Conservation (phyloP, 2,797 vertebrate species). For the Amniataba percoides region DNA sequence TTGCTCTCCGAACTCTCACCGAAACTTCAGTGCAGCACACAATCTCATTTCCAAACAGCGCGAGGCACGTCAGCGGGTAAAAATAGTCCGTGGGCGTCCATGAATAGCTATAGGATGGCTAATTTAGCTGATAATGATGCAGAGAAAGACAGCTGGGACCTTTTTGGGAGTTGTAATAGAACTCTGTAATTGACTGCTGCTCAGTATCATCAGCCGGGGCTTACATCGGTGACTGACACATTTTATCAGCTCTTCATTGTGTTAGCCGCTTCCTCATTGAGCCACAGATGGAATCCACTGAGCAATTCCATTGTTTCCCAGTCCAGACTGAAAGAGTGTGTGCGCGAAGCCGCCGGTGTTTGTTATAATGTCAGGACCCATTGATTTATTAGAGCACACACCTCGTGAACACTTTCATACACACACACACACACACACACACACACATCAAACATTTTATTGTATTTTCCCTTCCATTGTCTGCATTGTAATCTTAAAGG, state of each 20-base stretch:
- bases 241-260: conserved; percentile 82
- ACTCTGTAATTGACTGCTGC: conserved; percentile 80
- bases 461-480: conserved; percentile 2
- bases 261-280: conserved; percentile 59
- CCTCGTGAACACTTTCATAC: background rate
- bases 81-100: conserved; percentile 64
- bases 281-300: conserved; percentile 78
- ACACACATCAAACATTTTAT: conserved; percentile 1
- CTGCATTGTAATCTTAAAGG: conserved; percentile 12
- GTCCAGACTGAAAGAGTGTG: conserved; percentile 49
- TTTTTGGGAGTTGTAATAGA: conserved; percentile 80
- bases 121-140: conserved; percentile 84
- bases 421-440: background rate
- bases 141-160: conserved; percentile 83
- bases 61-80: conserved; percentile 45
- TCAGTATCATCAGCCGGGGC: conserved; percentile 62
- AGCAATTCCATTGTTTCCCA: conserved; percentile 77
- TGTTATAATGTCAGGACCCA: conserved; percentile 67
- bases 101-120: conserved; percentile 67
- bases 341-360: conserved; percentile 38
- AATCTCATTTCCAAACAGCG: conserved; percentile 60
- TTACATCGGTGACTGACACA: conserved; percentile 76
- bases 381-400: conserved; percentile 52
- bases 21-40: conserved; percentile 32
- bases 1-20: conserved; percentile 8